Evolutionary conservation across 2,888 invertebrate species (phyloP), one percentile per base, ranked within the genome.

Genomic region (Diarsia brunnea): DNA sequence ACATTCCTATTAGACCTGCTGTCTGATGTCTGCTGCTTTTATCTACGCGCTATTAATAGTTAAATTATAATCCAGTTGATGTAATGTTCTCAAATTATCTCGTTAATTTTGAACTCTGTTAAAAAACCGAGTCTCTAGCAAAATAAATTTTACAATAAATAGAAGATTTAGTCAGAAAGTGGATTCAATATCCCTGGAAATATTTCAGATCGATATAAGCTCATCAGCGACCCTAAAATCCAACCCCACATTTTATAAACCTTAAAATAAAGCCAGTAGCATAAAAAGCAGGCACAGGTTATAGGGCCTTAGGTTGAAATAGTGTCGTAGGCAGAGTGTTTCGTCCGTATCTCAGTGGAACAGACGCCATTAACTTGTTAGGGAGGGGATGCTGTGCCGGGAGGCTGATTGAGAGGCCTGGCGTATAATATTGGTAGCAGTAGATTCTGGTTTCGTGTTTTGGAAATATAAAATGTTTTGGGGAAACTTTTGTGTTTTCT

Each of bases 341-440:
- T 90, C 90, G 91, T 91, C 85, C 92, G 93, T 95, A 95, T 95
- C 95, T 94, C 92, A 90, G 88, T 85, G 87, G 89, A 91, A 88
- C 95, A 94, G 95, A 84, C 92, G 82, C 93, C 92, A 95, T 95
- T 95, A 94, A 92, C 92, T 92, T 87, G 82, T 88, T 85, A 82
- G 83, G 89, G 82, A 55, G 24, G 11, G 75, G 63, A 11, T 73
- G 72, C 73, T 19, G 82, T 84, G 69, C 69, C 11, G 27, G 49
- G 24, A 16, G 64, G 53, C 47, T 27, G 55, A 45, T 31, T 78
- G 83, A 75, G 74, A 68, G 66, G 70, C 78, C 47, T 7, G 14
- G 8, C 8, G 16, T 24, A 24, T 24, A n/a, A n/a, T n/a, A 55
- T 24, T 1, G 49, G 21, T 60, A 27, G 21, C 51, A 27, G 19